Conservation (phyloP, 2,797 vertebrate genomes). For the Balearica regulorum region DNA sequence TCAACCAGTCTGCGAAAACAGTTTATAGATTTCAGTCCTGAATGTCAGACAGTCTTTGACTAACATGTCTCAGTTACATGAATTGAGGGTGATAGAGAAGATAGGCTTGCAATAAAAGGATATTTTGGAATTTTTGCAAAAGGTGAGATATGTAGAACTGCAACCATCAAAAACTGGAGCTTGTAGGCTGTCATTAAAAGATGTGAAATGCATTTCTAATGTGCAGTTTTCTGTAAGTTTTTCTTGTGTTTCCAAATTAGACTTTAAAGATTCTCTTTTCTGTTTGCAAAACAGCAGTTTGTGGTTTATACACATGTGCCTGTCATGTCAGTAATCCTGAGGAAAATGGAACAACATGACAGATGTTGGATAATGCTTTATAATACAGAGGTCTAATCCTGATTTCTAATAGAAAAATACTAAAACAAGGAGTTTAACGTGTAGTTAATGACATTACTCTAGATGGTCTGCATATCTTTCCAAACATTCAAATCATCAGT, state of each 20-base stretch:
- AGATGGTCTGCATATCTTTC: not conserved
- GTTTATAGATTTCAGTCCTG: slow-evolving; percentile 39
- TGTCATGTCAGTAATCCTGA: not conserved
- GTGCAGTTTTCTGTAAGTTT: not conserved
- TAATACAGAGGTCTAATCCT: slow-evolving; percentile 10
- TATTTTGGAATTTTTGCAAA: not conserved
- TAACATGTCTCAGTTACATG: not conserved
- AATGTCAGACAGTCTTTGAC: slow-evolving; percentile 26
- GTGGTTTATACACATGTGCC: not conserved
- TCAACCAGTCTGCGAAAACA: slow-evolving; percentile 18
- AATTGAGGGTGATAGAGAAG: not conserved
- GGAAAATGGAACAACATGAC: slow-evolving; percentile 36
- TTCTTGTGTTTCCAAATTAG: not conserved
- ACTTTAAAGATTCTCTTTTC: not conserved
- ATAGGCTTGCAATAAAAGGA: not conserved
- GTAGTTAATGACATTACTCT: not conserved
- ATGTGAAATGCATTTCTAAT: not conserved
- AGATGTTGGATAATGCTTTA: slow-evolving; percentile 33
- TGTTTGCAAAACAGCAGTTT: not conserved
- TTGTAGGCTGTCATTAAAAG: not conserved
- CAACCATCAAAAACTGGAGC: not conserved
- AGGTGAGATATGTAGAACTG: not conserved
- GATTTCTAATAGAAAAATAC: not conserved
- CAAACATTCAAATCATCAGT: not conserved
- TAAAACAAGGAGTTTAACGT: not conserved